phyloP scores from a whole-genome alignment of 2,797 vertebrate species.

The Diceros bicornis region DNA sequence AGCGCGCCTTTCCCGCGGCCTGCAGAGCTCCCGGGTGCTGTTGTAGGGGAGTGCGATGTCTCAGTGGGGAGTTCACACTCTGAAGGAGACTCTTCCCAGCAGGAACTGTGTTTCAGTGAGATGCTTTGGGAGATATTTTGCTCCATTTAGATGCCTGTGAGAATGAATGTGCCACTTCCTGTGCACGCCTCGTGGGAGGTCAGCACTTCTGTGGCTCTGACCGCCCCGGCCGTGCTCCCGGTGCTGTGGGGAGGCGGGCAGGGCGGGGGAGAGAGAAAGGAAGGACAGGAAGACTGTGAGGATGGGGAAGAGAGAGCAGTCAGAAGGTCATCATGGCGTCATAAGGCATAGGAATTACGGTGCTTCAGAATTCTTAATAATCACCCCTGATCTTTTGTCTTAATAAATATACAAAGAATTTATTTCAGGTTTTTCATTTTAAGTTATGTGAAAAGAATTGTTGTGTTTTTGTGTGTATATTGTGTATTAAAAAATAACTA shows the following conservation, averaged over 20 bases:
- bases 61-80: not conserved
- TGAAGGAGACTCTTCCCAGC: not conserved
- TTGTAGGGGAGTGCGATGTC: not conserved
- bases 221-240: not conserved
- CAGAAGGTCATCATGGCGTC: not conserved
- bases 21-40: not conserved
- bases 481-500: constrained; percentile 1
- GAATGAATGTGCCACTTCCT: not conserved
- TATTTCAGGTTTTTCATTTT: constrained; percentile 46
- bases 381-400: not conserved
- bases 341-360: not conserved
- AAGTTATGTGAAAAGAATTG: constrained; percentile 16
- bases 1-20: too few relatives aligned
- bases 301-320: not conserved
- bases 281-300: not conserved
- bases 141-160: constrained; percentile 41
- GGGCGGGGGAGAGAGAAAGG: not conserved
- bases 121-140: constrained; percentile 28
- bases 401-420: not conserved
- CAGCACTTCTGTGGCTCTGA: not conserved
- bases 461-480: not conserved
- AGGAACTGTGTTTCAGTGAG: constrained; percentile 7
- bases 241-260: not conserved
- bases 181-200: not conserved
- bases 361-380: not conserved